Conservation (phyloP, 2,888 invertebrate species). For the Clostera curtula region DNA sequence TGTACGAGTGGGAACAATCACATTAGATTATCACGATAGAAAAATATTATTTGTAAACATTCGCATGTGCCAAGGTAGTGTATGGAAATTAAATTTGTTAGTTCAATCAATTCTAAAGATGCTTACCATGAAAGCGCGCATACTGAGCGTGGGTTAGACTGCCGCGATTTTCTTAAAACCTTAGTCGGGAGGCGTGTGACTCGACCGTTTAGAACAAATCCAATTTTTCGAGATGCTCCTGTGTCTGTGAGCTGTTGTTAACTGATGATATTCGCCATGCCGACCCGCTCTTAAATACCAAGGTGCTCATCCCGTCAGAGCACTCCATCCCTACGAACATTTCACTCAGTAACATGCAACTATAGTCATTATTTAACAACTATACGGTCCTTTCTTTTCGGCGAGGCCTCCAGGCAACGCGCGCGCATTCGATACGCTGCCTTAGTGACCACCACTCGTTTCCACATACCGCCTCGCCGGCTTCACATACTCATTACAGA, state of each 20-base stretch:
- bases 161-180: slow-evolving; percentile 30
- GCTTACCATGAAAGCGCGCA: slow-evolving; percentile 72
- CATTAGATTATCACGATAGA: slow-evolving; percentile 19
- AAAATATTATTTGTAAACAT: slow-evolving; percentile 17
- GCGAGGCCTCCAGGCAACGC: slow-evolving; percentile 42
- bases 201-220: slow-evolving; percentile 38
- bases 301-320: slow-evolving; percentile 70
- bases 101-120: slow-evolving; percentile 27
- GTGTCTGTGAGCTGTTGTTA: slow-evolving; percentile 57
- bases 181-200: slow-evolving; percentile 29
- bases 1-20: slow-evolving; percentile 14
- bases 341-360: slow-evolving; percentile 68
- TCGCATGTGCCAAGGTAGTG: slow-evolving; percentile 54
- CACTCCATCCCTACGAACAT: slow-evolving; percentile 71
- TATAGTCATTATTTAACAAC: slow-evolving; percentile 69
- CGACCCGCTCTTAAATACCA: slow-evolving; percentile 71
- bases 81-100: slow-evolving; percentile 16
- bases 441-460: slow-evolving; percentile 50
- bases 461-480: slow-evolving; percentile 21
- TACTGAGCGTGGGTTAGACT: slow-evolving; percentile 49
- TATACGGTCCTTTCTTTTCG: slow-evolving; percentile 71
- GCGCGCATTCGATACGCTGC: slow-evolving; percentile 57
- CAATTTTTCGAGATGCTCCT: slow-evolving; percentile 59
- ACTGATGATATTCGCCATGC: slow-evolving; percentile 71
- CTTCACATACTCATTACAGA: slow-evolving; percentile 23